Evolutionary conservation across 2,797 vertebrate species (phyloP).

Genomic region (Toxotes lorentzi): DNA sequence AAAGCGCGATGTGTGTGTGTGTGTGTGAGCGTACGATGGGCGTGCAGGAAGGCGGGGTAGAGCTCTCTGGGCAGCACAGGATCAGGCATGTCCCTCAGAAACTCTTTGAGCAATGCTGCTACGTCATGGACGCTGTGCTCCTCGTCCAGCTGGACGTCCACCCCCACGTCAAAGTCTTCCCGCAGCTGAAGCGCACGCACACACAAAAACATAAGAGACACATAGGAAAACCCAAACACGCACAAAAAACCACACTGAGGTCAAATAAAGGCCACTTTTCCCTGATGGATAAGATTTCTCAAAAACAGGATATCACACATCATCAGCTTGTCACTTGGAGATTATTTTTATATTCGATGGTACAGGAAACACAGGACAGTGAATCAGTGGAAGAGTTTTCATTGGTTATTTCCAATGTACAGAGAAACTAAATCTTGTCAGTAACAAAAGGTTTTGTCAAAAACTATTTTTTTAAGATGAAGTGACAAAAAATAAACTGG

Average conservation of each 20-base stretch:
- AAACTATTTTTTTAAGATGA: no score
- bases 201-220: not conserved
- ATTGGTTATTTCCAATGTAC: no score
- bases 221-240: slow-evolving; percentile 1
- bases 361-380: slow-evolving; percentile 17
- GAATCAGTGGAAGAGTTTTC: slow-evolving; percentile 7
- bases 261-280: not conserved
- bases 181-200: slow-evolving; percentile 82
- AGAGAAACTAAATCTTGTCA: no score
- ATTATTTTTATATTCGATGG: slow-evolving; percentile 34
- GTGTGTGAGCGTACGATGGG: slow-evolving; percentile 82
- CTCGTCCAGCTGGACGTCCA: slow-evolving; percentile 90
- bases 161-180: slow-evolving; percentile 90
- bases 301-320: slow-evolving; percentile 70
- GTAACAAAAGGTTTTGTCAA: no score
- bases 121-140: slow-evolving; percentile 93
- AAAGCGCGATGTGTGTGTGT: not conserved
- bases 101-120: slow-evolving; percentile 93
- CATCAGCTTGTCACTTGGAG: slow-evolving; percentile 27
- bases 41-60: slow-evolving; percentile 91
- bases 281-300: slow-evolving; percentile 14
- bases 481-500: not conserved
- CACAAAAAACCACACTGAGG: not conserved
- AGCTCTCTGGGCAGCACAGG: slow-evolving; percentile 91
- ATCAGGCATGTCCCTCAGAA: slow-evolving; percentile 91